phyloP scores from a whole-genome alignment of 37 sponge, comb jelly and placozoan species.

The Halisarca cf. caerulea region DNA sequence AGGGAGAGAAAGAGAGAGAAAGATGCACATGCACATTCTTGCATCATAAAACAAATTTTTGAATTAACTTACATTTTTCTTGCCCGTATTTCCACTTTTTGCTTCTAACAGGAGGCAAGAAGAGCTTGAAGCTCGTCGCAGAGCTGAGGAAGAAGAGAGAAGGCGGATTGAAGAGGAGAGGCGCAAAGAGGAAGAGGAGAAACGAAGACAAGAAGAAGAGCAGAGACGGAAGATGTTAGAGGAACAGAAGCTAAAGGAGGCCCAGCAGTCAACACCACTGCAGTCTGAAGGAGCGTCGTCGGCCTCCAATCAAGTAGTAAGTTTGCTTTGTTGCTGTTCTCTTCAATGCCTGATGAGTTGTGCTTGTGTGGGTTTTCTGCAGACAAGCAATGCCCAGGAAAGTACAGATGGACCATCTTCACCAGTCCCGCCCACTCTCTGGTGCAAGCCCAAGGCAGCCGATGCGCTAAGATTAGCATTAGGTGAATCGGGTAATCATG shows the following conservation, averaged over 20 bases:
- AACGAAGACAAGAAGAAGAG: background rate
- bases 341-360: too few species aligned
- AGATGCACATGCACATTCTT: too few species aligned
- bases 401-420: conserved; percentile 14
- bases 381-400: background rate
- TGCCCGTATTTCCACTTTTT: too few species aligned
- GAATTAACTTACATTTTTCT: background rate
- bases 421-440: conserved; percentile 55
- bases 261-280: background rate
- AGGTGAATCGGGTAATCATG: background rate
- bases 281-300: too few species aligned
- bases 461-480: conserved; percentile 21
- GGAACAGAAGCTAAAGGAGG: background rate
- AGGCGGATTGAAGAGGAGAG: background rate
- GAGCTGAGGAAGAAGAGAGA: conserved; percentile 22
- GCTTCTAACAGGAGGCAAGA: background rate
- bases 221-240: background rate
- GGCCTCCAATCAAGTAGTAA: too few species aligned
- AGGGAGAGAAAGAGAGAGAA: too few species aligned
- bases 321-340: too few species aligned
- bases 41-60: too few species aligned
- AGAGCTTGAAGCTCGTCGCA: conserved; percentile 3
- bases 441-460: conserved; percentile 66
- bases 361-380: too few species aligned
- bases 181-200: conserved; percentile 6